These are phyloP conservation scores for Phoebastria nigripes DNA, from an alignment of 2,797 vertebrate species.

Conservation along the genomic window DNA sequence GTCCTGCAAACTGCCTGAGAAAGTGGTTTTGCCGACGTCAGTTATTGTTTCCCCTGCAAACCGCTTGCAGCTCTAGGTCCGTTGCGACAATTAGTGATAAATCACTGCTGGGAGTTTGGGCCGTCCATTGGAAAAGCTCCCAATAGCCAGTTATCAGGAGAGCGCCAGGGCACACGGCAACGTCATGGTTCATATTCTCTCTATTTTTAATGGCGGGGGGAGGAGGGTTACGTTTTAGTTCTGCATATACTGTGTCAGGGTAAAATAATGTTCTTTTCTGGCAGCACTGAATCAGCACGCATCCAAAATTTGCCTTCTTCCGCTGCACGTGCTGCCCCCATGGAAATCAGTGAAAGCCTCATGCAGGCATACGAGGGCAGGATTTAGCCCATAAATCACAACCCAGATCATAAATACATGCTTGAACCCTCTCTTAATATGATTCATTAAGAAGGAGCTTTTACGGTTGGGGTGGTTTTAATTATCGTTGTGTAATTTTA, in stretches of 20 bases:
- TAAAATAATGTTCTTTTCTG: conserved; percentile 28
- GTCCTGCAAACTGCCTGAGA: neutral
- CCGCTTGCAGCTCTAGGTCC: neutral
- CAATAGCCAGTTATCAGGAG: neutral
- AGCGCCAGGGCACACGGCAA: neutral
- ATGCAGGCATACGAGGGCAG: conserved; percentile 17
- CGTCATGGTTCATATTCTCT: neutral
- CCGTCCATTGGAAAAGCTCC: conserved; percentile 13
- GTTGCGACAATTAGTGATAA: conserved; percentile 35
- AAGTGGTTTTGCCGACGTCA: neutral
- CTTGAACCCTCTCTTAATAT: conserved; percentile 61
- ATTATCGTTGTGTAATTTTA: conserved; percentile 68
- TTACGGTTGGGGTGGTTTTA: conserved; percentile 71
- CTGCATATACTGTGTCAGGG: conserved; percentile 15
- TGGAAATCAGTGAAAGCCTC: conserved; percentile 35
- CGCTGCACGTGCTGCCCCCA: conserved; percentile 14
- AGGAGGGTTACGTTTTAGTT: neutral
- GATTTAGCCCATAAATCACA: conserved; percentile 52
- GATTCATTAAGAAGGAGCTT: conserved; percentile 67
- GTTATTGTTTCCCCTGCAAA: neutral
- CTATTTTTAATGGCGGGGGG: neutral
- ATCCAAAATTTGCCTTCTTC: conserved; percentile 46
- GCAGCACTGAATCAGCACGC: conserved; percentile 25
- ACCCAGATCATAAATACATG: conserved; percentile 53
- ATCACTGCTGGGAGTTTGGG: conserved; percentile 54